phyloP scores from a whole-genome alignment of 92 coral and sea anemone genomes.

The Muricea muricata region DNA sequence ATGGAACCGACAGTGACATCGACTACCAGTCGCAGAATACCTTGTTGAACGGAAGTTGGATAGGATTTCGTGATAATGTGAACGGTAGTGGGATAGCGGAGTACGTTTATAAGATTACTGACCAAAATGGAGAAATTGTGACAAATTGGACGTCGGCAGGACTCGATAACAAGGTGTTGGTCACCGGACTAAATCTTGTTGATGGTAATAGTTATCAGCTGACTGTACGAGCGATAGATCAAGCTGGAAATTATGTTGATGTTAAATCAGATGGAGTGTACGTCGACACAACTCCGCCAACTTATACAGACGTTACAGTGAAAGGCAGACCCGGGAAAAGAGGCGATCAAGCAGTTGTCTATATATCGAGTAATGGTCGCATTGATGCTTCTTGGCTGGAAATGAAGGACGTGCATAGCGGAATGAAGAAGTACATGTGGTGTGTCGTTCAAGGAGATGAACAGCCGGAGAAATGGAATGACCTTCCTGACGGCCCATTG shows the following conservation, averaged over 20 bases:
- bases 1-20: slow-evolving; percentile 78
- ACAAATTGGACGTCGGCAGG: slow-evolving; percentile 85
- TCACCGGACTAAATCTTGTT: slow-evolving; percentile 64
- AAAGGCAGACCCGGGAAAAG: too few species aligned
- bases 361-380: too few species aligned
- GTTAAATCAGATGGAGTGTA: slow-evolving; percentile 76
- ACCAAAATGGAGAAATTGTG: slow-evolving; percentile 53
- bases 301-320: too few species aligned
- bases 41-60: slow-evolving; percentile 83
- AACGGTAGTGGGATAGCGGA: slow-evolving; percentile 88
- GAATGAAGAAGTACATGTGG: too few species aligned
- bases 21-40: slow-evolving; percentile 83
- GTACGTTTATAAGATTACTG: slow-evolving; percentile 73
- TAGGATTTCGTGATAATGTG: slow-evolving; percentile 81
- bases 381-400: too few species aligned
- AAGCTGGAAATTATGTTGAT: slow-evolving; percentile 69
- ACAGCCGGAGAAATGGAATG: too few species aligned
- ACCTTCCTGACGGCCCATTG: too few species aligned
- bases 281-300: slow-evolving; percentile 84
- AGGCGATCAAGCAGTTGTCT: too few species aligned
- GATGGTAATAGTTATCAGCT: slow-evolving; percentile 75
- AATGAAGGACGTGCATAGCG: too few species aligned
- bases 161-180: slow-evolving; percentile 65
- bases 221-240: slow-evolving; percentile 78
- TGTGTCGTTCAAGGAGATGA: too few species aligned